Percentiles rank a stretch among this genome's conserved stretches.
Evolutionary conservation across 2,888 invertebrate species (phyloP).

Genomic region (Ornithoptera priamus): DNA sequence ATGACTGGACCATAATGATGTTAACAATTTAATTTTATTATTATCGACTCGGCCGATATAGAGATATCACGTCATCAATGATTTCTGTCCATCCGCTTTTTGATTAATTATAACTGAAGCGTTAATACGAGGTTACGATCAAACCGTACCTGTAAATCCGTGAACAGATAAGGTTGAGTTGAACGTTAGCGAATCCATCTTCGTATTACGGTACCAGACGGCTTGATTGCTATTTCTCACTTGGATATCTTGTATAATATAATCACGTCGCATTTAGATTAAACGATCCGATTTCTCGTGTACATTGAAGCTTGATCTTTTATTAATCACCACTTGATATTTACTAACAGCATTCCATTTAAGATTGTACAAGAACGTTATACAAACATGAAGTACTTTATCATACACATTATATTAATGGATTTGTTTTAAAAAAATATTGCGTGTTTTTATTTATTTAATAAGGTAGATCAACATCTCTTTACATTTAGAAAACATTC

Average conservation of each 20-base stretch:
- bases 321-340: not conserved
- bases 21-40: too few species aligned
- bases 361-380: too few species aligned
- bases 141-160: slow-evolving; percentile 1
- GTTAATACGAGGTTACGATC: not conserved
- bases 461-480: too few species aligned
- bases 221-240: slow-evolving; percentile 20
- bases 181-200: slow-evolving; percentile 24
- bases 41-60: too few species aligned
- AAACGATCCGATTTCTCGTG: slow-evolving; percentile 14
- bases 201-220: slow-evolving; percentile 22
- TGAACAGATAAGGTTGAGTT: slow-evolving; percentile 10
- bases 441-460: too few species aligned
- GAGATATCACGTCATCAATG: too few species aligned
- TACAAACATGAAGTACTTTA: too few species aligned
- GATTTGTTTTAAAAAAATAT: too few species aligned
- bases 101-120: not conserved
- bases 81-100: too few species aligned
- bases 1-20: too few species aligned
- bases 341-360: not conserved
- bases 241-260: slow-evolving; percentile 17
- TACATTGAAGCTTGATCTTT: slow-evolving; percentile 4
- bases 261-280: slow-evolving; percentile 19
- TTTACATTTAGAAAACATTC: too few species aligned
- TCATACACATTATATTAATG: too few species aligned